Conservation (phyloP, 2,888 invertebrate species). For the Antitype chi region DNA sequence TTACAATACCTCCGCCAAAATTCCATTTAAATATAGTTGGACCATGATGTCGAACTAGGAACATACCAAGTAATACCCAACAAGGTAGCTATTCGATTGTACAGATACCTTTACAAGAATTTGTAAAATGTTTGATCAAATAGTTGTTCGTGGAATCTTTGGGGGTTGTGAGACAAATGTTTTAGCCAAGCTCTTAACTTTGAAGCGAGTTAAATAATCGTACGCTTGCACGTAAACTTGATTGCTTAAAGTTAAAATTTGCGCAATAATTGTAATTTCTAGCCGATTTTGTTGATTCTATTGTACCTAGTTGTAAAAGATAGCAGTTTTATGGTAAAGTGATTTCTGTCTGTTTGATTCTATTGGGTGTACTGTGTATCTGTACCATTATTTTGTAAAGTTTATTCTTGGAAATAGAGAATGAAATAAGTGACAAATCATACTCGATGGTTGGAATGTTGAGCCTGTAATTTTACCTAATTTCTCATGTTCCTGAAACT, state of each 20-base stretch:
- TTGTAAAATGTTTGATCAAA: constrained; percentile 73
- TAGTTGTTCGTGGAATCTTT: constrained; percentile 56
- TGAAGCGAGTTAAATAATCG: neutral
- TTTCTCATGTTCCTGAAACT: neutral
- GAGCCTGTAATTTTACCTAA: neutral
- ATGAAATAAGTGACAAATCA: neutral
- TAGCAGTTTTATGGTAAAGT: neutral
- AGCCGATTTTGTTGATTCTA: too few species aligned
- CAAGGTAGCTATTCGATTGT: constrained; percentile 71
- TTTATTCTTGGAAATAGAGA: neutral
- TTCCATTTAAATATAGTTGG: neutral
- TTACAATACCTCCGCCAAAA: neutral
- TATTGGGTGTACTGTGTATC: neutral
- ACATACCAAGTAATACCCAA: constrained; percentile 64
- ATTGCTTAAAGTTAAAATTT: neutral
- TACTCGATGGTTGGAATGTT: neutral
- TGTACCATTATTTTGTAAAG: neutral
- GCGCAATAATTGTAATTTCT: neutral
- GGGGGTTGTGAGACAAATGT: constrained; percentile 57
- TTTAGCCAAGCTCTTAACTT: constrained; percentile 45
- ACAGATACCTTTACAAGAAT: constrained; percentile 70
- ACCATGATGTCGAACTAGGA: constrained; percentile 31
- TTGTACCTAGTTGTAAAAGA: neutral
- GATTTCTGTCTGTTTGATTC: neutral
- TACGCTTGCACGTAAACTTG: neutral